phyloP scores from a whole-genome alignment of 2,113 vertebrate species.

The Saimiri boliviensis region DNA sequence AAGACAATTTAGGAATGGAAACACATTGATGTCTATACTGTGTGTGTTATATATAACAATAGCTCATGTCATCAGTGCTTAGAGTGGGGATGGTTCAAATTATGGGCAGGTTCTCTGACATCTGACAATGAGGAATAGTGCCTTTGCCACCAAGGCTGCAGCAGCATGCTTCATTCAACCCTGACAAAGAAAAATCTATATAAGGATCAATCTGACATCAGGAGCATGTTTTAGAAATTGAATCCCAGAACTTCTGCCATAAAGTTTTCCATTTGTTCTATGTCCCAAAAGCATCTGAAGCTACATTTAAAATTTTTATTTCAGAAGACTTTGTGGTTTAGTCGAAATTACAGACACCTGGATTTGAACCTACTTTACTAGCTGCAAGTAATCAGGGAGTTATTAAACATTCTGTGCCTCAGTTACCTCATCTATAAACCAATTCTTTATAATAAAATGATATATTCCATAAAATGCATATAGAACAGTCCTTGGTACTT shows the following conservation, averaged over 20 bases:
- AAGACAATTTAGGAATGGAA: background rate
- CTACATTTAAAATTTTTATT: background rate
- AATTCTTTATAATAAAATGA: background rate
- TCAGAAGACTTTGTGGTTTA: slow-evolving; percentile 8
- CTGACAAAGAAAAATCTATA: background rate
- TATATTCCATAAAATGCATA: background rate
- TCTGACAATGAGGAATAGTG: background rate
- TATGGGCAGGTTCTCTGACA: background rate
- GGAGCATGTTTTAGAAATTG: background rate
- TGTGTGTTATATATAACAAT: background rate
- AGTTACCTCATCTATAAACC: background rate
- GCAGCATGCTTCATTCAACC: background rate
- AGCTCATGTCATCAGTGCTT: background rate
- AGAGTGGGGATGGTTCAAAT: background rate
- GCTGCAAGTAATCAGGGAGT: background rate
- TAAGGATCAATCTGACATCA: background rate
- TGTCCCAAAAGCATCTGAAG: background rate
- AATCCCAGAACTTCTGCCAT: background rate
- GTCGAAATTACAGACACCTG: background rate
- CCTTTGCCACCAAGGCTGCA: background rate
- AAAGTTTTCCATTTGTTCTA: background rate
- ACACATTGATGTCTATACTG: background rate
- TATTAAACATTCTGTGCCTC: background rate
- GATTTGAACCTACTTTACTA: background rate
- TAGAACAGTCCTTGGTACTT: background rate